A percentile compares a stretch with the other conserved stretches of the same genome.
These are phyloP conservation scores for Oreocharis arfaki DNA, from an alignment of 2,113 vertebrate species.

Conservation along the genomic window DNA sequence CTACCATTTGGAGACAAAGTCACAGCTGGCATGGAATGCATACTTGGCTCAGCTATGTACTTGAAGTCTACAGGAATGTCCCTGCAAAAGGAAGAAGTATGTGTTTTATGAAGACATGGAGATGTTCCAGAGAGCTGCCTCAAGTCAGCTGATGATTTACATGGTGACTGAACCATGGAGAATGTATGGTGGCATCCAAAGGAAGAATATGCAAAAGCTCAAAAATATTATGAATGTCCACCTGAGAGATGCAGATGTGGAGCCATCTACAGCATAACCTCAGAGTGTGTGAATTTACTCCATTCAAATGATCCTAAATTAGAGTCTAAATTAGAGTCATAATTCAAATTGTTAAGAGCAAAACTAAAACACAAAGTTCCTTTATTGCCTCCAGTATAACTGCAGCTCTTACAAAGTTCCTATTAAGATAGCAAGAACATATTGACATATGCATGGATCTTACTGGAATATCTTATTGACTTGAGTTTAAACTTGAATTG, in stretches of 20 bases:
- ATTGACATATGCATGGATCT: background rate
- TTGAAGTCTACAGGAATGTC: slow-evolving; percentile 99
- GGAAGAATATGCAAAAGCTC: background rate
- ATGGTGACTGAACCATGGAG: background rate
- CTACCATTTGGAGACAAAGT: slow-evolving; percentile 96
- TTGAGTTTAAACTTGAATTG: background rate
- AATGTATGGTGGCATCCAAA: background rate
- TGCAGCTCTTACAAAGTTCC: background rate
- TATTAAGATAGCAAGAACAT: background rate
- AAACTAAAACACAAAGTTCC: background rate
- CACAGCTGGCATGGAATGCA: slow-evolving; percentile 99
- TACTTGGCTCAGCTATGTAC: slow-evolving; percentile 98
- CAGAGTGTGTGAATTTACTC: background rate
- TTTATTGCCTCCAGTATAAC: background rate
- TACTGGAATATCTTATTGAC: background rate
- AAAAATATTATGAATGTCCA: background rate
- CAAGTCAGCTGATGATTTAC: background rate
- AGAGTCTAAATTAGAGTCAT: background rate
- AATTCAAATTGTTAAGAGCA: background rate
- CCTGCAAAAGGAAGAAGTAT: slow-evolving; percentile 77
- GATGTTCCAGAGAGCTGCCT: background rate
- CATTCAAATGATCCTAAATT: background rate
- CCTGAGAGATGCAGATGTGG: background rate
- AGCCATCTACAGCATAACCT: background rate
- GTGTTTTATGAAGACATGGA: slow-evolving; percentile 23